A percentile compares a stretch with the other conserved stretches of the same genome.
These are phyloP conservation scores for Brachionichthys hirsutus DNA, from an alignment of 2,113 vertebrate species.

Conservation along the genomic window DNA sequence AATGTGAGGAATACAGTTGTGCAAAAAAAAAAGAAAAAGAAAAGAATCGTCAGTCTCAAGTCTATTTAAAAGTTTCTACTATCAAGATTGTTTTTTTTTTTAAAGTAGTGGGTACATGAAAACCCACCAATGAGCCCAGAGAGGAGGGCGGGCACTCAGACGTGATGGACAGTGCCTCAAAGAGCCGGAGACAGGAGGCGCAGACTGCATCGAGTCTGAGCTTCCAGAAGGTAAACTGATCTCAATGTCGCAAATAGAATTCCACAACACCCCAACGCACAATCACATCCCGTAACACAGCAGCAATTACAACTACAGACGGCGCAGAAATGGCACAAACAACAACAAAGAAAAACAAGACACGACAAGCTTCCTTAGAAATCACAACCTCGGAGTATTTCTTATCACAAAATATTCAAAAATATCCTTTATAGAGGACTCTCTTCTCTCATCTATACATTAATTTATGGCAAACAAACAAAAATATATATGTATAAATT, in stretches of 20 bases:
- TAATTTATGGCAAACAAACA: conserved; percentile 73
- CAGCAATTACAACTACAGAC: conserved; percentile 47
- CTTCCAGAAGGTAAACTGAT: conserved; percentile 18
- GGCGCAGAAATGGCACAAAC: conserved; percentile 51
- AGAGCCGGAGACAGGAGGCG: too few species aligned
- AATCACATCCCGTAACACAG: conserved; percentile 47
- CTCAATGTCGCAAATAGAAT: neutral
- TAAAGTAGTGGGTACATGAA: too few species aligned
- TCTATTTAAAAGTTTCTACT: neutral
- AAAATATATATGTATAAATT: conserved; percentile 60
- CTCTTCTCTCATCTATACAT: conserved; percentile 72
- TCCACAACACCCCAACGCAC: neutral
- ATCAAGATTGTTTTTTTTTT: neutral
- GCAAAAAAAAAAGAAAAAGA: conserved; percentile 29
- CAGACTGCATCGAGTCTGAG: conserved; percentile 5
- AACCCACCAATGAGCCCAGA: too few species aligned
- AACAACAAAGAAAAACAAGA: conserved; percentile 10
- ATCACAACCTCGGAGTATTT: conserved; percentile 63
- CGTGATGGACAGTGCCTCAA: too few species aligned
- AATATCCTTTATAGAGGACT: conserved; percentile 71
- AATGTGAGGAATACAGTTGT: conserved; percentile 44
- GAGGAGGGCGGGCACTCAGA: too few species aligned
- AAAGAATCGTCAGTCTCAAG: conserved; percentile 8
- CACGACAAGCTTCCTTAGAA: conserved; percentile 23
- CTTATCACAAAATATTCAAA: conserved; percentile 77